Base-by-base conservation (phyloP, 2,888 invertebrate species). In the Notocelia uddmanniana region DNA sequence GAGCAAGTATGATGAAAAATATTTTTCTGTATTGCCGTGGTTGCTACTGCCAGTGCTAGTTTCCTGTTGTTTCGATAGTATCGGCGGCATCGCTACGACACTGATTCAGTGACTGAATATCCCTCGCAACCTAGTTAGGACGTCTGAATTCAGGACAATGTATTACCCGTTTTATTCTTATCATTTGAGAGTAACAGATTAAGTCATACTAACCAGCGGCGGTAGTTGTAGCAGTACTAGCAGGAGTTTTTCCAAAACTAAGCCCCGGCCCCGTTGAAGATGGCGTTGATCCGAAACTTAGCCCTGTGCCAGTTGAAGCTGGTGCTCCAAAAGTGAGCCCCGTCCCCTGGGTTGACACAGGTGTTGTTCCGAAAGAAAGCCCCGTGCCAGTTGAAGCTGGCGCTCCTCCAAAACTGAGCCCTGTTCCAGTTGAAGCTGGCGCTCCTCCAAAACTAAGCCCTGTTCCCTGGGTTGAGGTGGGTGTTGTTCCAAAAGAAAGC, bases 211-310 rank as follows among this genome's bases (percentile, higher is more conserved):
- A 9, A 64, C 64, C 37, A 64, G 64, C 37, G 23, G 64, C 52
- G 21, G 64, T 64, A 64, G 64, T 48, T 0, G 67, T 77, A 10
- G 82, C 71, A 0, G 83, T 73, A 1, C 83, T 73, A 3, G 80
- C 77, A 0, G 83, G 76, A 0, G 85, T 76, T 69, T 86, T 87
- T 0, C 76, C 73, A 59, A 82, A 81, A 11, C 74, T 52, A 23
- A 78, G 60, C 3, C 59, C 41, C 26, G 55, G 13, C 23, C 6
- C 23, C 45, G 60, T 15, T 3, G 59, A 37, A 1, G 57, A 5
- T 0, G 57, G 18, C 2, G 57, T 57, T 15, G 55, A 10, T 18
- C 57, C 57, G 15, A 57, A 57, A 57, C 34, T 19, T 11, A 57
- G 18, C 5, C 21, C 23, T 5, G 23, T 31, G 3, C 31, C 60